Evolutionary conservation across 2,888 invertebrate species (phyloP).

Genomic region (Caenorhabditis sulstoni): DNA sequence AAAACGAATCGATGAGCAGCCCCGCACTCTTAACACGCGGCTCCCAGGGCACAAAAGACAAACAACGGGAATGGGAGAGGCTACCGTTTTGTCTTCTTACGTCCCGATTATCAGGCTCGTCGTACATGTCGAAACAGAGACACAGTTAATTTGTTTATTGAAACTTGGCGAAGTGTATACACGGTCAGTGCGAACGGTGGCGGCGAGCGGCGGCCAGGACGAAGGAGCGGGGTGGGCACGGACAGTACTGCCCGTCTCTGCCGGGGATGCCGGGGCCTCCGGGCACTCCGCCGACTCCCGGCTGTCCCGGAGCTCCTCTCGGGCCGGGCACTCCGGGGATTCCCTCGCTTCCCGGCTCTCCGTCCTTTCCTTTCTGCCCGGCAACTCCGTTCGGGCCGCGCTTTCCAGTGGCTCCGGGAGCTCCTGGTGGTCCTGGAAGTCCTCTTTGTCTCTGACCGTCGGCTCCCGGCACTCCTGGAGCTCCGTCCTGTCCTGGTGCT

Average conservation of each 20-base stretch:
- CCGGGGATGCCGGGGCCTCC: slow-evolving; percentile 61
- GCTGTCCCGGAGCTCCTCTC: slow-evolving; percentile 52
- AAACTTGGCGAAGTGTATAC: slow-evolving; percentile 5
- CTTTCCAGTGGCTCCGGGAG: slow-evolving; percentile 48
- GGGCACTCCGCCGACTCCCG: slow-evolving; percentile 37
- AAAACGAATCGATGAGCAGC: slow-evolving; percentile 13
- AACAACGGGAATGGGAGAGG: slow-evolving; percentile 17
- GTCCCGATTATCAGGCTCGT: not conserved
- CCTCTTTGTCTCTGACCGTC: slow-evolving; percentile 58
- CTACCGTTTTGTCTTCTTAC: not conserved
- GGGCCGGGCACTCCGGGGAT: slow-evolving; percentile 55
- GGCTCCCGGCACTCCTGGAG: slow-evolving; percentile 57
- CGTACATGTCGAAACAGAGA: not conserved
- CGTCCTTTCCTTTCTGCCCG: slow-evolving; percentile 56
- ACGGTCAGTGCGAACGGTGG: slow-evolving; percentile 34
- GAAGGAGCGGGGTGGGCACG: slow-evolving; percentile 65
- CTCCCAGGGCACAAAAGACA: slow-evolving; percentile 16
- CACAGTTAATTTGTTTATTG: slow-evolving; percentile 10
- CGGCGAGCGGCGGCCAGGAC: slow-evolving; percentile 44
- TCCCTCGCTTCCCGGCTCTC: slow-evolving; percentile 54
- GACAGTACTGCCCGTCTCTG: slow-evolving; percentile 67
- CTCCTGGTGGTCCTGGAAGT: slow-evolving; percentile 55
- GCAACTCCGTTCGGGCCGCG: slow-evolving; percentile 50
- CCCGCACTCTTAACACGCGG: slow-evolving; percentile 13
- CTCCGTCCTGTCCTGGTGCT: slow-evolving; percentile 49